Evolutionary conservation across 2,797 vertebrate genomes (phyloP).

Genomic region (Lepilemur septentrionalis): DNA sequence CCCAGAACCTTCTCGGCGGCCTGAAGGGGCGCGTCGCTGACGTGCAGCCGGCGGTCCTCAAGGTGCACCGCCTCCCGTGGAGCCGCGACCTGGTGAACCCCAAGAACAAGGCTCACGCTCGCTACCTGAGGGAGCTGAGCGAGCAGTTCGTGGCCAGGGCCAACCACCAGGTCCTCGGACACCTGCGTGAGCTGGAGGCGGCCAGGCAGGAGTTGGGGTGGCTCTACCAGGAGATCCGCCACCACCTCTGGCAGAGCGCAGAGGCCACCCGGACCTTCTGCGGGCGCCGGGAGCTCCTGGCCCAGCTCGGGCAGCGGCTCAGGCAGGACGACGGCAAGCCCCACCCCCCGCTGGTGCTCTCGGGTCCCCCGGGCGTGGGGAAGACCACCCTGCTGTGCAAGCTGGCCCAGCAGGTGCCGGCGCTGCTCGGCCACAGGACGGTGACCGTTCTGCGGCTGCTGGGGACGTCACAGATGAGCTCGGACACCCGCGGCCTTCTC

Average conservation of each 20-base stretch:
- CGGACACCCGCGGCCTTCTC: conserved; percentile 83
- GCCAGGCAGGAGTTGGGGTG: neutral
- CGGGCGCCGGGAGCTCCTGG: conserved; percentile 85
- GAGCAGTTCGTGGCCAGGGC: conserved; percentile 87
- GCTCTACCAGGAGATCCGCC: conserved; percentile 84
- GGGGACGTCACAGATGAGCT: conserved; percentile 84
- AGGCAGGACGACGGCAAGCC: conserved; percentile 72
- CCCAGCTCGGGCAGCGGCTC: conserved; percentile 82
- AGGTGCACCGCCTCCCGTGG: conserved; percentile 84
- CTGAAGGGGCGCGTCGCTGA: conserved; percentile 85
- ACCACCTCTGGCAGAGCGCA: conserved; percentile 76
- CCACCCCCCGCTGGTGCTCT: conserved; percentile 85
- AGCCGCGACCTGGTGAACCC: conserved; percentile 81
- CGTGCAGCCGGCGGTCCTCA: conserved; percentile 72
- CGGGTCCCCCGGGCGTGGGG: conserved; percentile 85
- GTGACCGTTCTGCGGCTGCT: conserved; percentile 84
- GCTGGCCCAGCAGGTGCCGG: conserved; percentile 80
- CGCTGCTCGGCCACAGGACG: conserved; percentile 75
- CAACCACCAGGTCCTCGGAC: conserved; percentile 80
- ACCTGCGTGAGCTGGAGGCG: neutral
- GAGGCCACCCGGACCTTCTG: conserved; percentile 79
- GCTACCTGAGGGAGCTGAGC: conserved; percentile 87
- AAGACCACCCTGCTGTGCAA: conserved; percentile 89
- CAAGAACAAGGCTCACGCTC: conserved; percentile 82
- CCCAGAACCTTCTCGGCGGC: conserved; percentile 81